Evolutionary conservation across 2,113 vertebrate genomes (phyloP).

Genomic region (Vulpes ferrilata): DNA sequence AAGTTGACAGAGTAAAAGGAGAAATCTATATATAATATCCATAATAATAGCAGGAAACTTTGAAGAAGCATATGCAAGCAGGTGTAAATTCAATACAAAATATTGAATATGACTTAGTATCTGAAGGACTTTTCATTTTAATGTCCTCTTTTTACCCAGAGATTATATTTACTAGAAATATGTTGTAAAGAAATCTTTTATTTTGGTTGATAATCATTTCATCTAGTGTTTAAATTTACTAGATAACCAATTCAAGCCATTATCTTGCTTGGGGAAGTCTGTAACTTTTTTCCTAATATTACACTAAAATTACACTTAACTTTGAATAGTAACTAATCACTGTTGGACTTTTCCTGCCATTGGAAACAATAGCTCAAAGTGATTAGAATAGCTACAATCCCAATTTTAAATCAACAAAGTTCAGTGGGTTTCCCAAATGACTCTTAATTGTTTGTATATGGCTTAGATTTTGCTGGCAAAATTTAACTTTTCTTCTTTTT

Average conservation of each 20-base stretch:
- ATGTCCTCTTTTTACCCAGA: not conserved
- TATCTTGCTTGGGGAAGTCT: not conserved
- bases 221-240: slow-evolving; percentile 19
- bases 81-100: not conserved
- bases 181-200: not conserved
- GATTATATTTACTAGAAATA: not conserved
- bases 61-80: slow-evolving; percentile 1
- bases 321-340: slow-evolving; percentile 30
- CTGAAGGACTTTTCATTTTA: slow-evolving; percentile 56
- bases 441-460: slow-evolving; percentile 44
- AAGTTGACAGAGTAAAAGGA: slow-evolving; percentile 20
- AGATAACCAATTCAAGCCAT: not conserved
- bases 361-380: not conserved
- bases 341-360: not conserved
- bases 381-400: not conserved
- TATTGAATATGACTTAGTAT: not conserved
- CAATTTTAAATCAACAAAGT: slow-evolving; percentile 42
- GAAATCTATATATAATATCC: not conserved
- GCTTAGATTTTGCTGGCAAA: slow-evolving; percentile 56
- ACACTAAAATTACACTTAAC: slow-evolving; percentile 8
- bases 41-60: not conserved
- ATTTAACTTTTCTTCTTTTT: slow-evolving; percentile 74
- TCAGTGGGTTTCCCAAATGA: slow-evolving; percentile 26
- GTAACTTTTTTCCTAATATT: not conserved
- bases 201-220: slow-evolving; percentile 52